Evolutionary conservation across 2,113 vertebrate genomes (phyloP).

Genomic region (Pycnonotus jocosus): DNA sequence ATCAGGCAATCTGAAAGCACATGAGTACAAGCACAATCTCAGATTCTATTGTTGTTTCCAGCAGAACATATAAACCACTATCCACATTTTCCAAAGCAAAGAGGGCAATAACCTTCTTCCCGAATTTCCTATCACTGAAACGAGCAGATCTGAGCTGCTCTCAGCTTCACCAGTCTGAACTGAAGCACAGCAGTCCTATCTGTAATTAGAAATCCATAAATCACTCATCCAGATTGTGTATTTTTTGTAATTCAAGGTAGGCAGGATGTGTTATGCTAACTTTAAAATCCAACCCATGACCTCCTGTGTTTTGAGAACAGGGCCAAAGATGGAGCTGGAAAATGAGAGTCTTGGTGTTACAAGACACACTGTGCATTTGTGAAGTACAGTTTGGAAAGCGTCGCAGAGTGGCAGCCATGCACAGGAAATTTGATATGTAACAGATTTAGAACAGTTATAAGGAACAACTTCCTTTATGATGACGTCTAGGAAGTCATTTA

Average conservation of each 20-base stretch:
- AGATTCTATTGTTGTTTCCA: slow-evolving; percentile 1
- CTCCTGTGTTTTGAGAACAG: slow-evolving; percentile 13
- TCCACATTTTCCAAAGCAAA: slow-evolving; percentile 35
- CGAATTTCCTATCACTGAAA: slow-evolving; percentile 24
- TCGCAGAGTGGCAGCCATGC: not conserved
- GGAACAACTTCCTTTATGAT: slow-evolving; percentile 59
- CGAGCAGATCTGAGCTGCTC: not conserved
- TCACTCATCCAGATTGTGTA: slow-evolving; percentile 3
- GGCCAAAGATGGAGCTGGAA: not conserved
- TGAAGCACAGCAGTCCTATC: not conserved
- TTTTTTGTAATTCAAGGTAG: slow-evolving; percentile 44
- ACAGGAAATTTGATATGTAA: slow-evolving; percentile 48
- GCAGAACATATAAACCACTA: not conserved
- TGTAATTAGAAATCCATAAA: slow-evolving; percentile 13
- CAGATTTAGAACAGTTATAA: slow-evolving; percentile 55
- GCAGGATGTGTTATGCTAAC: not conserved
- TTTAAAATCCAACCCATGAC: not conserved
- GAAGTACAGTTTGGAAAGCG: not conserved
- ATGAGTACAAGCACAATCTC: not conserved
- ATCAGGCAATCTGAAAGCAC: not conserved
- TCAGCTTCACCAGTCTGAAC: not conserved
- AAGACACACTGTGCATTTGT: not conserved
- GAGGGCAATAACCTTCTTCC: not conserved
- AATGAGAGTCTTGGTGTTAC: not conserved
- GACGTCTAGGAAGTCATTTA: slow-evolving; percentile 73